A percentile compares a stretch with the other conserved stretches of the same genome.
Conservation (phyloP, 1,140 invertebrate species). For the Bathynomus jamesi region DNA sequence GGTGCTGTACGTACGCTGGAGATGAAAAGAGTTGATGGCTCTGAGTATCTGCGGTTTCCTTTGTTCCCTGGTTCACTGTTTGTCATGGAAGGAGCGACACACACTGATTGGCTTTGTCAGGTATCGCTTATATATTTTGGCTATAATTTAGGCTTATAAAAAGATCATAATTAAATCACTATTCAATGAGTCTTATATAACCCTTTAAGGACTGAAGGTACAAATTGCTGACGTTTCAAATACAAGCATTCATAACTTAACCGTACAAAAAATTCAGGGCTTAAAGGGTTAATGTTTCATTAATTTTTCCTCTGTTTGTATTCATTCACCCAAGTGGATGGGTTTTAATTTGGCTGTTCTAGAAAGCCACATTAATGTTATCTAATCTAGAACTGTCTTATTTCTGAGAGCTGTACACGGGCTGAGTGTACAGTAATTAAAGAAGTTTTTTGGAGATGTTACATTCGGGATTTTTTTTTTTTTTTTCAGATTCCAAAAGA, state of each 20-base stretch:
- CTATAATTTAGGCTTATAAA: too few species aligned
- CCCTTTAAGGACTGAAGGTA: too few species aligned
- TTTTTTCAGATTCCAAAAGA: constrained; percentile 15
- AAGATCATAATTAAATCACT: not conserved
- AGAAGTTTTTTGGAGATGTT: too few species aligned
- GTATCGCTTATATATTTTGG: constrained; percentile 6
- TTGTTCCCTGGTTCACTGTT: constrained; percentile 45
- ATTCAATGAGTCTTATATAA: too few species aligned
- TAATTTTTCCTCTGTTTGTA: not conserved
- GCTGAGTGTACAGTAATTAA: too few species aligned
- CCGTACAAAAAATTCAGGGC: too few species aligned
- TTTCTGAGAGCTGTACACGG: not conserved
- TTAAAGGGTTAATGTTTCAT: not conserved
- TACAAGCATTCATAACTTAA: too few species aligned
- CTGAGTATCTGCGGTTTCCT: constrained; percentile 36
- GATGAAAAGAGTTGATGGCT: constrained; percentile 39
- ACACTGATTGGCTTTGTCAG: constrained; percentile 46
- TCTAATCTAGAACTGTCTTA: not conserved
- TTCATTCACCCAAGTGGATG: not conserved
- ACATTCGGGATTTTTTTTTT: too few species aligned
- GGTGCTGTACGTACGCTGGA: constrained; percentile 43
- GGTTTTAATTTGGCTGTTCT: not conserved
- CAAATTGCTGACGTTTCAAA: too few species aligned
- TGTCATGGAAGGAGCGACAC: constrained; percentile 47
- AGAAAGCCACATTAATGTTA: not conserved